phyloP scores from a whole-genome alignment of 1,140 invertebrate species.

The Ericerus pela region DNA sequence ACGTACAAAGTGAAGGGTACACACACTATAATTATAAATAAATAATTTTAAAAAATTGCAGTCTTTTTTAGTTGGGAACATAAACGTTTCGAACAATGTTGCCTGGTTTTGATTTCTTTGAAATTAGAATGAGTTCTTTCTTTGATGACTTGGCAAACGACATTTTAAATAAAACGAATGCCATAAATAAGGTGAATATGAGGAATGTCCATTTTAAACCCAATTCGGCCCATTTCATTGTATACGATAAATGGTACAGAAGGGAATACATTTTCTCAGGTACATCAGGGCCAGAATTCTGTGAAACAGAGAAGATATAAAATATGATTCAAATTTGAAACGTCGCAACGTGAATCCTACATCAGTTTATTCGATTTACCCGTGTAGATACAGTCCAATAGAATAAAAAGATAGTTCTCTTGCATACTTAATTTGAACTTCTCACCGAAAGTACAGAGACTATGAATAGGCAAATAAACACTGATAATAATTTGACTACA shows the following conservation, averaged over 20 bases:
- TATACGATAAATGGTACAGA: background rate
- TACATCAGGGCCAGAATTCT: conserved; percentile 4
- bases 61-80: conserved; percentile 5
- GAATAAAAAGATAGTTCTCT: too few relatives aligned
- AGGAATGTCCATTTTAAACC: background rate
- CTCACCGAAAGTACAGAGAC: too few relatives aligned
- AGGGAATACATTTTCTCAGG: conserved; percentile 1
- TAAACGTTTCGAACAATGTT: background rate
- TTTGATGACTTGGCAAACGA: background rate
- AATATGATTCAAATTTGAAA: background rate
- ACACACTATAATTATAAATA: too few relatives aligned
- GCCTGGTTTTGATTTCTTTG: background rate
- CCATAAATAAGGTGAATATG: background rate
- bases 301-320: background rate
- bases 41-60: background rate
- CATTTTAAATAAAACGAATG: background rate
- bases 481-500: too few relatives aligned
- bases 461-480: too few relatives aligned
- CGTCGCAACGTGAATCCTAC: background rate
- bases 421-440: too few relatives aligned
- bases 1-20: too few relatives aligned
- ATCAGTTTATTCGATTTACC: background rate
- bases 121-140: background rate
- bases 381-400: too few relatives aligned
- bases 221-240: background rate